Evolutionary conservation across 2,888 invertebrate species (phyloP).

Genomic region (Stenodera caucasica): DNA sequence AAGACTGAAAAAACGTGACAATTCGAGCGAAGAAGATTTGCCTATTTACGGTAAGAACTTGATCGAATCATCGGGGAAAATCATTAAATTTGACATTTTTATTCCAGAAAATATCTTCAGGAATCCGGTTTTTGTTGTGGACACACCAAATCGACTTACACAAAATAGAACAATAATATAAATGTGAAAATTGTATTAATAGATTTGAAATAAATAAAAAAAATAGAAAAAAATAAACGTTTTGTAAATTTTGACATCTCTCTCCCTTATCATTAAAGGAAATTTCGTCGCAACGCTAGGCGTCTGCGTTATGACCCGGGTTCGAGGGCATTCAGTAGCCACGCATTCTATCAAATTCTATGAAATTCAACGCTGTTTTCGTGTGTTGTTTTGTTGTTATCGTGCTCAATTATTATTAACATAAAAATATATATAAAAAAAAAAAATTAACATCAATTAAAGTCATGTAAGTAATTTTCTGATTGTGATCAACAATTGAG

Average conservation of each 20-base stretch:
- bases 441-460: neutral
- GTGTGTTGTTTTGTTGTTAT: conserved; percentile 10
- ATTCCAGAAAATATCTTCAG: conserved; percentile 24
- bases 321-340: conserved; percentile 21
- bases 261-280: neutral
- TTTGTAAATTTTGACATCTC: neutral
- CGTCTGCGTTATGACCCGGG: conserved; percentile 34
- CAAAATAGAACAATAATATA: neutral
- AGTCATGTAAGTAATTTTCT: conserved; percentile 15
- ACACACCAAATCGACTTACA: neutral
- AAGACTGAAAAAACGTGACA: neutral
- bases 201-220: neutral
- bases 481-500: neutral
- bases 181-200: neutral
- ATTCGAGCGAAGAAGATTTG: neutral
- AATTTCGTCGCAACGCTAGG: conserved; percentile 15
- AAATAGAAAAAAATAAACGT: neutral
- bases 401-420: conserved; percentile 11
- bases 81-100: conserved; percentile 16
- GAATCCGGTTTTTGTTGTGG: conserved; percentile 22
- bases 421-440: neutral
- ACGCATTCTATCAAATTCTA: conserved; percentile 24
- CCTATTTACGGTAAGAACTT: conserved; percentile 3
- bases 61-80: neutral
- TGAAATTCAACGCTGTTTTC: conserved; percentile 19